Base-by-base conservation (phyloP, 1,140 invertebrate genomes). In the Drosophila carrolli region DNA sequence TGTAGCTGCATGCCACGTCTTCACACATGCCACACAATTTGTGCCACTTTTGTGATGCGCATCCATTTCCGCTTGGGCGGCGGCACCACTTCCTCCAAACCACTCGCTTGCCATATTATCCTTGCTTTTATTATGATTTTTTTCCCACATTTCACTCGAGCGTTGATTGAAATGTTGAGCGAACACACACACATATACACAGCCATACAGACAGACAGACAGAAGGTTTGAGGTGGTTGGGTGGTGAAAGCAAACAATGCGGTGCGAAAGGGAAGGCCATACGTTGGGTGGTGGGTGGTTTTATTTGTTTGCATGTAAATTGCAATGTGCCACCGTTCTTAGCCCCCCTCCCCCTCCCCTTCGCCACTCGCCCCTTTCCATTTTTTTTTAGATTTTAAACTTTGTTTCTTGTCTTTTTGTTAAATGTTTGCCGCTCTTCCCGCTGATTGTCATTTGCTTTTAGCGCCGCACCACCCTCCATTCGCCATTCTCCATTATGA, bases 91-190 rank as follows among this genome's bases (percentile, higher is more conserved):
- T 29, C 38, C 47, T 35, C 16, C 46, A 46, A 48, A 29, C 62
- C 47, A 50, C 58, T 48, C 37, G 44, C 62, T 43, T 48, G 75
- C 58, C 79, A 83, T 77, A 88, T 89, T 88, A 88, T 88, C 84
- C 79, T 88, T 82, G 76, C 75, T 78, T 88, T 83, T 88, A 88
- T 71, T 71, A 68, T 71, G 43, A 71, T 89, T 88, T 86, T 48
- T 48, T 84, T 75, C 82, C 70, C 67, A 83, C 85, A 83, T 86
- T 88, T 88, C 79, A 88, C 83, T 86, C 80, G 84, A 89, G 80
- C 83, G 83, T 89, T 88, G 83, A 88, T 88, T 88, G 83, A 88
- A 88, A 88, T 88, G 83, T 89, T 88, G 79, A 79, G 53, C 84
- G 75, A 84, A 72, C 81, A 50, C 41, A 51, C 14, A 41, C n/a